Evolutionary conservation across 1,140 invertebrate species (phyloP).

Genomic region (Papilio xuthus): DNA sequence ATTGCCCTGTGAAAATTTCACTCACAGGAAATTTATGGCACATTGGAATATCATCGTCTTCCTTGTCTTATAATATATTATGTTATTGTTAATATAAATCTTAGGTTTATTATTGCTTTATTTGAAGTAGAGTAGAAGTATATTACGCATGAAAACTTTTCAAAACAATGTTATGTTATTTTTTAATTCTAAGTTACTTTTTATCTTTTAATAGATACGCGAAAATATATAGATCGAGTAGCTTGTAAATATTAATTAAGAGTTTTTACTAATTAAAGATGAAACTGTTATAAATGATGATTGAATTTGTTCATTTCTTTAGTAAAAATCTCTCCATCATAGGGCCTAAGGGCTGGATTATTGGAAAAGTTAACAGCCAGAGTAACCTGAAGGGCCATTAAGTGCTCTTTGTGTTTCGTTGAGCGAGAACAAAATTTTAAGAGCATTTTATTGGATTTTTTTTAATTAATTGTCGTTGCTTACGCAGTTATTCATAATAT

Average conservation of each 20-base stretch:
- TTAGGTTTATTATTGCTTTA: no score
- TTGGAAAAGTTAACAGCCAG: conserved; percentile 21
- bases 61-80: not conserved
- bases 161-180: no score
- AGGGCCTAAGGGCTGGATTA: conserved; percentile 7
- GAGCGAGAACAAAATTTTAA: conserved; percentile 3
- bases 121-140: no score
- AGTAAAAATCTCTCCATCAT: not conserved
- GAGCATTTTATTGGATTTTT: conserved; percentile 3
- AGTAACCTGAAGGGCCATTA: conserved; percentile 10
- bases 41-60: not conserved
- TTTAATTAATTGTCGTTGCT: not conserved
- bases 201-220: no score
- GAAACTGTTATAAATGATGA: not conserved
- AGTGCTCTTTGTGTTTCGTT: conserved; percentile 23
- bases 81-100: not conserved
- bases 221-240: no score
- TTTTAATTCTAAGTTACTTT: no score
- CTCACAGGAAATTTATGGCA: conserved; percentile 7
- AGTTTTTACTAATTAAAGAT: not conserved
- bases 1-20: conserved; percentile 13
- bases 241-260: not conserved
- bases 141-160: no score
- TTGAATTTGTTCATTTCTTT: conserved; percentile 17
- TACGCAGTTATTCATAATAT: not conserved